These are phyloP conservation scores for Paratilapia polleni DNA, from an alignment of 2,113 vertebrate genomes.

Conservation along the genomic window DNA sequence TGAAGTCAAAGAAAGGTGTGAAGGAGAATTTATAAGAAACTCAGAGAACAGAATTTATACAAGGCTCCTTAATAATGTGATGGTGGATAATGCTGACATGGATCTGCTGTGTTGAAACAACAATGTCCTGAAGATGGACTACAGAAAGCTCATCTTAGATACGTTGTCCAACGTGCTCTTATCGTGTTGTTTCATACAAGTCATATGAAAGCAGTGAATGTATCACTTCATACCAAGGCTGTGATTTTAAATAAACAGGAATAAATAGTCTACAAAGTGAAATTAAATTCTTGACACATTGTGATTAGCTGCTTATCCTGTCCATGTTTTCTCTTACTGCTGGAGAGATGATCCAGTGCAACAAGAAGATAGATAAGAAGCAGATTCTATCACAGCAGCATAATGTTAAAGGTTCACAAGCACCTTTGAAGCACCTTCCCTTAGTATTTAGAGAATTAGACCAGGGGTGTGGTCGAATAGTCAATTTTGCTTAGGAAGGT, in stretches of 20 bases:
- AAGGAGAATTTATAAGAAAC: background rate
- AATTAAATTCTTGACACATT: background rate
- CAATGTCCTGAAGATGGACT: background rate
- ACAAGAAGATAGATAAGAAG: too few species aligned
- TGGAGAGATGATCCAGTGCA: background rate
- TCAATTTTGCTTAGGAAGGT: too few species aligned
- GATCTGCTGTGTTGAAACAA: background rate
- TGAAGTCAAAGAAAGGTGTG: background rate
- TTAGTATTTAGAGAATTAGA: too few species aligned
- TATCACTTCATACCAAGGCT: background rate
- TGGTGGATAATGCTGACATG: background rate
- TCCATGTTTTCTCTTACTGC: background rate
- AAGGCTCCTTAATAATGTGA: background rate
- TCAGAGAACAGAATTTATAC: background rate
- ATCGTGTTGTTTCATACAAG: background rate
- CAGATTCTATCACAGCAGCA: too few species aligned
- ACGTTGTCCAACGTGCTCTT: background rate
- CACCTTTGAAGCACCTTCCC: too few species aligned
- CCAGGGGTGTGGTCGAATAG: too few species aligned
- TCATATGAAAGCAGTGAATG: background rate
- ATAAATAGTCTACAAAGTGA: background rate
- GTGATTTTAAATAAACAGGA: background rate
- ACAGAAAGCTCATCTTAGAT: background rate
- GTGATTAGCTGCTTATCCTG: background rate
- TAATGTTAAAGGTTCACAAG: too few species aligned